phyloP scores from a whole-genome alignment of 1,140 invertebrate species.

The Drosophila sp. region DNA sequence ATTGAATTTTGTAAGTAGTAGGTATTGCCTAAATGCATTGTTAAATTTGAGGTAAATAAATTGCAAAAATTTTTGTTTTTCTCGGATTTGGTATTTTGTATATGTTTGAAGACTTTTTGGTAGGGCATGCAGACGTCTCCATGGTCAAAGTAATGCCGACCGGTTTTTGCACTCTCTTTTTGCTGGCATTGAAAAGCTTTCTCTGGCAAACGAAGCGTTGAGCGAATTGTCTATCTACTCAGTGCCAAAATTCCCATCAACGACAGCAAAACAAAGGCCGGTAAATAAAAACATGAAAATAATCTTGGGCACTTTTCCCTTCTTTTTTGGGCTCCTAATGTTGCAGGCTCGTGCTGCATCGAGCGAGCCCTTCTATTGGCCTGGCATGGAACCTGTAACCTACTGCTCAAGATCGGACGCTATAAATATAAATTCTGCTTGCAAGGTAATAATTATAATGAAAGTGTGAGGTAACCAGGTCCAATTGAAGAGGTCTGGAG shows the following conservation, averaged over 20 bases:
- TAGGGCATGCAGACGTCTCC: not conserved
- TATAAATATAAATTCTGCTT: slow-evolving; percentile 4
- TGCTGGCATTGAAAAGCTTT: not conserved
- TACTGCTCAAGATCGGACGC: not conserved
- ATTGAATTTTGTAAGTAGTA: too few species aligned
- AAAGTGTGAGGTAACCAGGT: not conserved
- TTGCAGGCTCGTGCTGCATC: not conserved
- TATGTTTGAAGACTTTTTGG: not conserved
- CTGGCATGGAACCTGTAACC: not conserved
- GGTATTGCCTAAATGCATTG: too few species aligned
- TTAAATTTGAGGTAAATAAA: too few species aligned
- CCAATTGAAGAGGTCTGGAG: too few species aligned
- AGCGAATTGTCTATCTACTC: not conserved
- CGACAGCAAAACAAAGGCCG: not conserved
- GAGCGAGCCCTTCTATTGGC: not conserved
- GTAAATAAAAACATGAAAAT: not conserved
- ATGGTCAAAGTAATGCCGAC: not conserved
- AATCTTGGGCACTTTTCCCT: not conserved
- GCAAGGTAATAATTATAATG: not conserved
- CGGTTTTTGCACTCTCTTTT: not conserved
- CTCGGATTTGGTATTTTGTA: too few species aligned
- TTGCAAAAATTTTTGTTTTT: too few species aligned
- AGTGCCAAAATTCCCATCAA: not conserved
- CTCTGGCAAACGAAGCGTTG: not conserved
- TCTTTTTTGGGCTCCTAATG: not conserved